Evolutionary conservation across 2,113 vertebrate species (phyloP).

Genomic region (Hippocampus abdominalis): DNA sequence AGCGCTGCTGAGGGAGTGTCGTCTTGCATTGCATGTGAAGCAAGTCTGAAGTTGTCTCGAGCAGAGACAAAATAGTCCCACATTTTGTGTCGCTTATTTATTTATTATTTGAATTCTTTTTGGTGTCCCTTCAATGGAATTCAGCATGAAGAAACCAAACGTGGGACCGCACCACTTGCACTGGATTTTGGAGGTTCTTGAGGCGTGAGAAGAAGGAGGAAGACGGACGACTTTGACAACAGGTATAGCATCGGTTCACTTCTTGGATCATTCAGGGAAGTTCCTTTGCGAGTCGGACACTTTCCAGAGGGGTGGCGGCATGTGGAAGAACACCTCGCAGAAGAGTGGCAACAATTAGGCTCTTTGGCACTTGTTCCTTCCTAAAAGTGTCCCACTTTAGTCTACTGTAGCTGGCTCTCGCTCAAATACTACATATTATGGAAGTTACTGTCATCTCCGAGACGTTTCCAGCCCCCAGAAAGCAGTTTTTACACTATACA

Average conservation of each 20-base stretch:
- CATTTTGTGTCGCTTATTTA: neutral
- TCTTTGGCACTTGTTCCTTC: no score
- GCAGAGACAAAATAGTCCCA: neutral
- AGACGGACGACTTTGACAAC: neutral
- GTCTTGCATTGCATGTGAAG: neutral
- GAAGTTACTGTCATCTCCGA: no score
- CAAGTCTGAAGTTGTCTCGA: neutral
- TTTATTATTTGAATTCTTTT: neutral
- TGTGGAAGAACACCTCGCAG: neutral
- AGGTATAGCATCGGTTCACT: neutral
- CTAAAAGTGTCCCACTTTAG: no score
- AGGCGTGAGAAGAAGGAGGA: neutral
- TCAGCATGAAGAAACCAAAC: neutral
- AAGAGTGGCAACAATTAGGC: no score
- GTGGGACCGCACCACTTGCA: neutral
- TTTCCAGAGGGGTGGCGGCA: neutral
- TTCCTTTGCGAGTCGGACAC: neutral
- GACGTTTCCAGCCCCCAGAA: no score
- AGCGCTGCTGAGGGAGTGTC: constrained; percentile 5
- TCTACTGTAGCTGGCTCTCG: no score
- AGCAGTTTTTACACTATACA: no score
- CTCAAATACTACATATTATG: no score
- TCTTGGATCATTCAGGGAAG: neutral
- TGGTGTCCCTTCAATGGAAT: neutral
- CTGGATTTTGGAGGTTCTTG: neutral